Evolutionary conservation across 2,113 vertebrate genomes (phyloP).

Genomic region (Takifugu bimaculatus): DNA sequence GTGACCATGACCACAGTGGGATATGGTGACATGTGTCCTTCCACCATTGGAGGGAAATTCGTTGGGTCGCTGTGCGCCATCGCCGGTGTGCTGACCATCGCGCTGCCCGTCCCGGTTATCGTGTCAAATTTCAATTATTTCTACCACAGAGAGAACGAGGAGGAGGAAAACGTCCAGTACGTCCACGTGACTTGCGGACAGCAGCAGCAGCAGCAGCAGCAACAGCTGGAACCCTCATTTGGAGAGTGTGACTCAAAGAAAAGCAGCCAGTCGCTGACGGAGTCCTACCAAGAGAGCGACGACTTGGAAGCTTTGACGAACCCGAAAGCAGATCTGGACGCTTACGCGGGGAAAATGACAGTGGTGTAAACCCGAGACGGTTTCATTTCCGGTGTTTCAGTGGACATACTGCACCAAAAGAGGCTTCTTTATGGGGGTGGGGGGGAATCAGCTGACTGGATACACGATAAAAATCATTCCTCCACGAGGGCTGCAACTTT

Average conservation of each 20-base stretch:
- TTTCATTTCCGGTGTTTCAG: constrained; percentile 24
- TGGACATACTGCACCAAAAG: not conserved
- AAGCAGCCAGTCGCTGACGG: constrained; percentile 79
- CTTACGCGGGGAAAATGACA: constrained; percentile 65
- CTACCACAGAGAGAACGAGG: constrained; percentile 88
- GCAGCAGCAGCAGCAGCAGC: constrained; percentile 48
- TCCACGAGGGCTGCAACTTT: not conserved
- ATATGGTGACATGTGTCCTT: constrained; percentile 93
- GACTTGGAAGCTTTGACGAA: constrained; percentile 74
- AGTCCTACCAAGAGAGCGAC: constrained; percentile 76
- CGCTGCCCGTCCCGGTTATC: constrained; percentile 83
- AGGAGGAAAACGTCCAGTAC: constrained; percentile 84
- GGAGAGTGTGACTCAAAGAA: constrained; percentile 78
- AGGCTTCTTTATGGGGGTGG: not conserved
- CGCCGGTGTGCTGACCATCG: constrained; percentile 90
- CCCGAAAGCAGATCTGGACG: constrained; percentile 47
- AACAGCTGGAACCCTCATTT: constrained; percentile 50
- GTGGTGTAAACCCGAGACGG: constrained; percentile 56
- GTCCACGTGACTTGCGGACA: constrained; percentile 90
- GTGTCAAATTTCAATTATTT: constrained; percentile 81
- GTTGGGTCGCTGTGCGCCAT: constrained; percentile 94
- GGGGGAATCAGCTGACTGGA: not conserved
- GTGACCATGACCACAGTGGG: constrained; percentile 97
- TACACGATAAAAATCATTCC: constrained; percentile 9
- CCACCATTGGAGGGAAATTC: constrained; percentile 91